Conservation (phyloP, 2,888 invertebrate species). For the Scaptomyza polygonia region DNA sequence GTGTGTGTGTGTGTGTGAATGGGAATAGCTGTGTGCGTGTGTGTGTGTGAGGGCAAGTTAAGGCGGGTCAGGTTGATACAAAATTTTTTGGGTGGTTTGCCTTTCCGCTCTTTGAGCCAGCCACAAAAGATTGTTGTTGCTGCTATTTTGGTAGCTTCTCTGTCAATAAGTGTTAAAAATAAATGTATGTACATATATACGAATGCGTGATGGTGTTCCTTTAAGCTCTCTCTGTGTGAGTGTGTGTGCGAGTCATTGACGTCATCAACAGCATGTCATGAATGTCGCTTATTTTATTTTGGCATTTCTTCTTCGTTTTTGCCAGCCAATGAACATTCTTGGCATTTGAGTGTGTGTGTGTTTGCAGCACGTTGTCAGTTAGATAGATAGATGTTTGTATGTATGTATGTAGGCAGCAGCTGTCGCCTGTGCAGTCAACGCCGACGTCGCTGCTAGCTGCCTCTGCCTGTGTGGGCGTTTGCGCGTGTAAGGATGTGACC, state of each 20-base stretch:
- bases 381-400: too few species aligned
- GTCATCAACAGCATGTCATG: constrained; percentile 81
- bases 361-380: constrained; percentile 38
- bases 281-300: constrained; percentile 66
- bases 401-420: constrained; percentile 37
- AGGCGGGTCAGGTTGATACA: constrained; percentile 77
- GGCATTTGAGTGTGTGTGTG: constrained; percentile 9
- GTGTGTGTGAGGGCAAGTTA: constrained; percentile 60
- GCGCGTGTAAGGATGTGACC: constrained; percentile 79
- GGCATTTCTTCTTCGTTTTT: constrained; percentile 25
- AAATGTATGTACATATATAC: constrained; percentile 16
- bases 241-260: constrained; percentile 66
- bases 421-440: constrained; percentile 56
- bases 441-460: constrained; percentile 3
- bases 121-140: constrained; percentile 47
- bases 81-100: constrained; percentile 41
- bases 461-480: constrained; percentile 67
- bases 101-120: constrained; percentile 38
- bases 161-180: constrained; percentile 59
- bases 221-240: constrained; percentile 18
- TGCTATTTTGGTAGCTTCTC: constrained; percentile 67
- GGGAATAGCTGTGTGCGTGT: constrained; percentile 10
- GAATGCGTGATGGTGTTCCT: constrained; percentile 54
- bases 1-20: constrained; percentile 20
- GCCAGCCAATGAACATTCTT: constrained; percentile 56